phyloP scores from a whole-genome alignment of 2,797 vertebrate species.

The Megalops cyprinoides region DNA sequence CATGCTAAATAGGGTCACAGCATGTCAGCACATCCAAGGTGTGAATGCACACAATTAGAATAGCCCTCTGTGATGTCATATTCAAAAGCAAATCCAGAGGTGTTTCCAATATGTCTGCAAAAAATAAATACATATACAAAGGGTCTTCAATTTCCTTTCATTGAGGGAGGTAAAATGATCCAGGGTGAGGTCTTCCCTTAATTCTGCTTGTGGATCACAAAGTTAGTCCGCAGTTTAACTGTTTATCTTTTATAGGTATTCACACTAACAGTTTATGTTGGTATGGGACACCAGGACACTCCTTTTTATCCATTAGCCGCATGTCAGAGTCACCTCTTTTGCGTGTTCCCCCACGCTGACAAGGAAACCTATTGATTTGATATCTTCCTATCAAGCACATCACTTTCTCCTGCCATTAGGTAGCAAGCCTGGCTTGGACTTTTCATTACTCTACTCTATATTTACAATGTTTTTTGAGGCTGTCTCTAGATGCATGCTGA shows the following conservation, averaged over 20 bases:
- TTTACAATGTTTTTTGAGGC: too few relatives aligned
- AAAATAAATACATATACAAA: not conserved
- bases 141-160: not conserved
- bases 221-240: not conserved
- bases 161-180: not conserved
- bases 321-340: not conserved
- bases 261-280: constrained; percentile 16
- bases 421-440: too few relatives aligned
- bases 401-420: too few relatives aligned
- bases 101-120: not conserved
- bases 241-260: constrained; percentile 10
- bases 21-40: not conserved
- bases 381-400: not conserved
- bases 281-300: not conserved
- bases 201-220: not conserved
- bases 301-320: not conserved
- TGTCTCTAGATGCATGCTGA: too few relatives aligned
- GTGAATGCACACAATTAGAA: too few relatives aligned
- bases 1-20: too few relatives aligned
- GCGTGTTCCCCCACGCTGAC: not conserved
- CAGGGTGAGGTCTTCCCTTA: not conserved
- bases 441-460: too few relatives aligned
- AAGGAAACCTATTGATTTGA: too few relatives aligned
- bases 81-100: not conserved
- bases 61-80: too few relatives aligned